These are phyloP conservation scores for Pogonognathellus flavescens DNA, from an alignment of 1,140 invertebrate genomes.

Conservation along the genomic window DNA sequence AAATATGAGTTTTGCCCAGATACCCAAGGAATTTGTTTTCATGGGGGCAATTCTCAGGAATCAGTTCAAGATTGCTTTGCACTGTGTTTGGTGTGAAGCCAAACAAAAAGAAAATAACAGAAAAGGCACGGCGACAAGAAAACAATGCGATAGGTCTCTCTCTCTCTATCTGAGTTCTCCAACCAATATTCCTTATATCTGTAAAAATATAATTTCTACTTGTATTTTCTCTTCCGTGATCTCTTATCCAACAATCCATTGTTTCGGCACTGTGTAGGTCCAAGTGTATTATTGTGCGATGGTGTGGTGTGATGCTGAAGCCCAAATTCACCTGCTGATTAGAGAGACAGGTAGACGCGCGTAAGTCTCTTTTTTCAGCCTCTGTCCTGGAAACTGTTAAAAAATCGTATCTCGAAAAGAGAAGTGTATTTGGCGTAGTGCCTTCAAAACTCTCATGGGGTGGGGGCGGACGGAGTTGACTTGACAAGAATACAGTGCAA, in stretches of 20 bases:
- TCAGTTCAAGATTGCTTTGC: neutral
- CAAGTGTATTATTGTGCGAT: constrained; percentile 41
- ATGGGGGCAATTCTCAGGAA: constrained; percentile 16
- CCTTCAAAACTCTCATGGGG: constrained; percentile 27
- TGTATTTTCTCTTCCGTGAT: constrained; percentile 12
- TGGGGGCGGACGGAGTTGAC: constrained; percentile 51
- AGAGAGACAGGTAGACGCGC: constrained; percentile 62
- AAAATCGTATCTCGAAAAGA: constrained; percentile 1
- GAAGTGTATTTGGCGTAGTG: constrained; percentile 6
- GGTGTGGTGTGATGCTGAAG: constrained; percentile 30
- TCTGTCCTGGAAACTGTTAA: constrained; percentile 15
- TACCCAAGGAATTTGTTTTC: constrained; percentile 51
- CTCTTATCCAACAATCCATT: neutral
- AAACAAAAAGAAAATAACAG: neutral
- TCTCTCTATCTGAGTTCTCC: neutral
- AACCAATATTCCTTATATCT: constrained; percentile 11
- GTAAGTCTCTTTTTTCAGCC: constrained; percentile 56
- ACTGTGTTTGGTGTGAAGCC: neutral
- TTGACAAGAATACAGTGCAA: constrained; percentile 57
- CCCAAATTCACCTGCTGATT: constrained; percentile 66
- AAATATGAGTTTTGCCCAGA: constrained; percentile 60
- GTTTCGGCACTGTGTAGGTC: too few species aligned
- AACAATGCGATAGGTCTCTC: neutral
- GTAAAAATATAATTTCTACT: neutral
- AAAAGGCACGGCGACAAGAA: constrained; percentile 7